A percentile compares a stretch with the other conserved stretches of the same genome.
Evolutionary conservation across 2,797 vertebrate species (phyloP).

Genomic region (Mastacembelus armatus): DNA sequence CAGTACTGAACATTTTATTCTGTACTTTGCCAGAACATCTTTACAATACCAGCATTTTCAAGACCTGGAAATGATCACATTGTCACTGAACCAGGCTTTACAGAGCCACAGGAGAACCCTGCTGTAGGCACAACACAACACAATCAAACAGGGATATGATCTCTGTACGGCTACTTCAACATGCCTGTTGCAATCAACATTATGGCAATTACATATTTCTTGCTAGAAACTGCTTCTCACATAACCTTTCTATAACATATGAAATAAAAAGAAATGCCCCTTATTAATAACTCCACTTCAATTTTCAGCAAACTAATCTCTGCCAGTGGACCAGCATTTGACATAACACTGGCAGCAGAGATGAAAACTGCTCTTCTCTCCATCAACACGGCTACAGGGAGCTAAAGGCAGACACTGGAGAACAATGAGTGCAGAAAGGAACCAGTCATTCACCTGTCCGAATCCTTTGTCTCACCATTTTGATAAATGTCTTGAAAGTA

Average conservation of each 20-base stretch:
- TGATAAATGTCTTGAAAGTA: neutral
- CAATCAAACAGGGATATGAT: slow-evolving; percentile 40
- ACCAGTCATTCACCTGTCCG: neutral
- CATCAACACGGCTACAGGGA: slow-evolving; percentile 4
- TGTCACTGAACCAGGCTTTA: slow-evolving; percentile 22
- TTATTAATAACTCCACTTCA: slow-evolving; percentile 19
- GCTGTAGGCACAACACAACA: slow-evolving; percentile 55
- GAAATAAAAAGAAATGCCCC: slow-evolving; percentile 54
- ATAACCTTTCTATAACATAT: slow-evolving; percentile 37
- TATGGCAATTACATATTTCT: slow-evolving; percentile 53
- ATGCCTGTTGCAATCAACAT: slow-evolving; percentile 38
- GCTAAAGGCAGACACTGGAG: slow-evolving; percentile 19
- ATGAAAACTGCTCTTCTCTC: slow-evolving; percentile 4
- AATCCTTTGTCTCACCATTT: neutral
- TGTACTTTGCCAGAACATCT: slow-evolving; percentile 48
- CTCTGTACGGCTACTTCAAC: slow-evolving; percentile 25
- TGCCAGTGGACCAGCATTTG: neutral
- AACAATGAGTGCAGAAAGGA: slow-evolving; percentile 20
- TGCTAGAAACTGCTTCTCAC: slow-evolving; percentile 30
- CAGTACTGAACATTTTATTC: slow-evolving; percentile 68
- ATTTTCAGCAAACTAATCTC: neutral
- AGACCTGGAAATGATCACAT: slow-evolving; percentile 23
- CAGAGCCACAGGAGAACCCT: slow-evolving; percentile 44
- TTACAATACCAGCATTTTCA: slow-evolving; percentile 59
- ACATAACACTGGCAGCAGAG: neutral